Percentiles rank a stretch among this genome's conserved stretches.
Evolutionary conservation across 2,797 vertebrate species (phyloP).

Genomic region (Melanotaenia pygmaea): DNA sequence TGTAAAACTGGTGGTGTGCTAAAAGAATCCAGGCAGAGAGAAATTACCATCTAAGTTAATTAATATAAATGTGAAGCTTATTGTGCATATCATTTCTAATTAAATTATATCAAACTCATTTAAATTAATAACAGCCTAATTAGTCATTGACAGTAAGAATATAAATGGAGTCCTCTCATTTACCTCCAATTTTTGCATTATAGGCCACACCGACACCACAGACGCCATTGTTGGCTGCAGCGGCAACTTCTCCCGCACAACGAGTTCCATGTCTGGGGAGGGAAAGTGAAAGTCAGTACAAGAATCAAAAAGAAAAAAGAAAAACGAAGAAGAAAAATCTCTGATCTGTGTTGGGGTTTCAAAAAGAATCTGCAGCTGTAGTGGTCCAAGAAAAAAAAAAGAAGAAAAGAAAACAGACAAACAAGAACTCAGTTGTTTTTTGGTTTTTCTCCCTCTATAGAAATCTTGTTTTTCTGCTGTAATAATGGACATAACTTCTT

Average conservation of each 20-base stretch:
- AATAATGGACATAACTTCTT: constrained; percentile 8
- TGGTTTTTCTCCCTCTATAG: constrained; percentile 3
- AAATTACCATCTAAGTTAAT: constrained; percentile 3
- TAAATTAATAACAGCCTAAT: constrained; percentile 19
- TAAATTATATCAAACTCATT: constrained; percentile 22
- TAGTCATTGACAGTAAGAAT: constrained; percentile 7
- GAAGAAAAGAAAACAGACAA: constrained; percentile 34
- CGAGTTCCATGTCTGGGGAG: constrained; percentile 91
- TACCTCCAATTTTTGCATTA: constrained; percentile 91
- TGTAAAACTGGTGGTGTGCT: not conserved
- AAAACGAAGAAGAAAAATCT: not conserved
- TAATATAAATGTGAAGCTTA: constrained; percentile 12
- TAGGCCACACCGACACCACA: constrained; percentile 96
- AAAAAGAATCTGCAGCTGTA: constrained; percentile 28
- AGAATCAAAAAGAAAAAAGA: not conserved
- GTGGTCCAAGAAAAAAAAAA: constrained; percentile 11
- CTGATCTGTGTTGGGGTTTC: constrained; percentile 20
- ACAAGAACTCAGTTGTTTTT: constrained; percentile 23
- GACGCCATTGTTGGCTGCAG: constrained; percentile 91
- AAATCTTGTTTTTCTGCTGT: constrained; percentile 8
- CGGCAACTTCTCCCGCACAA: constrained; percentile 96
- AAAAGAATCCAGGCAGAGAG: constrained; percentile 10
- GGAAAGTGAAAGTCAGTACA: constrained; percentile 11
- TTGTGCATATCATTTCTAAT: constrained; percentile 18
- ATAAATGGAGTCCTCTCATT: constrained; percentile 42